These are phyloP conservation scores for Muschampia plurimacula DNA, from an alignment of 2,888 invertebrate genomes.

Conservation along the genomic window DNA sequence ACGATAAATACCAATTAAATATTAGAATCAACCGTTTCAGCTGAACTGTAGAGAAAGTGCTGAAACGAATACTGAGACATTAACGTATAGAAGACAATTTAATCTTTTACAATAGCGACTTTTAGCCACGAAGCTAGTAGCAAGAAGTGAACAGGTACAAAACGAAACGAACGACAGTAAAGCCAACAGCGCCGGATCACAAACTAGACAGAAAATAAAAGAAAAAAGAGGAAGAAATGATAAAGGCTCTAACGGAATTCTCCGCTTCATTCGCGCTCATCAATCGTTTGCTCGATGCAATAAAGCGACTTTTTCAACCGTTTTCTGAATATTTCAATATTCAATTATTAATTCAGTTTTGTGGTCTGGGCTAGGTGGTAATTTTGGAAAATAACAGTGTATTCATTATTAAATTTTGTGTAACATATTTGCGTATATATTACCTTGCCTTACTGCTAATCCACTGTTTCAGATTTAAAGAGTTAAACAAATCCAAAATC, in stretches of 20 bases:
- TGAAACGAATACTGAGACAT: not conserved
- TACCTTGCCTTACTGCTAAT: too few relatives aligned
- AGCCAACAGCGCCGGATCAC: conserved; percentile 33
- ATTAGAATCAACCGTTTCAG: not conserved
- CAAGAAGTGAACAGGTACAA: conserved; percentile 29
- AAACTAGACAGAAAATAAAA: conserved; percentile 38
- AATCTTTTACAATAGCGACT: conserved; percentile 12
- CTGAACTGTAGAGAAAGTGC: not conserved
- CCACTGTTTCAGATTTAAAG: too few relatives aligned
- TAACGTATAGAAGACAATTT: conserved; percentile 9
- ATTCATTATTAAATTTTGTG: not conserved
- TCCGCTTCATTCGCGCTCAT: conserved; percentile 29
- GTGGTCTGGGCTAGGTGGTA: not conserved
- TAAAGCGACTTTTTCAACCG: conserved; percentile 7
- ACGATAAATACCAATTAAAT: not conserved
- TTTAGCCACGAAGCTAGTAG: conserved; percentile 19
- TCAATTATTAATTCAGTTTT: not conserved
- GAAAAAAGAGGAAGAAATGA: conserved; percentile 28
- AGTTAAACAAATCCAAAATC: too few relatives aligned
- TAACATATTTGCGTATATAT: too few relatives aligned
- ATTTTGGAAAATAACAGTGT: not conserved
- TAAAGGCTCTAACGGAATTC: conserved; percentile 24
- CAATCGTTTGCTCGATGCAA: conserved; percentile 22
- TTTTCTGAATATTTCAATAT: not conserved
- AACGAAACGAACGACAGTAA: conserved; percentile 20